A percentile compares a stretch with the other conserved stretches of the same genome.
Evolutionary conservation across 2,113 vertebrate genomes (phyloP).

Genomic region (Cryptotis parvus): DNA sequence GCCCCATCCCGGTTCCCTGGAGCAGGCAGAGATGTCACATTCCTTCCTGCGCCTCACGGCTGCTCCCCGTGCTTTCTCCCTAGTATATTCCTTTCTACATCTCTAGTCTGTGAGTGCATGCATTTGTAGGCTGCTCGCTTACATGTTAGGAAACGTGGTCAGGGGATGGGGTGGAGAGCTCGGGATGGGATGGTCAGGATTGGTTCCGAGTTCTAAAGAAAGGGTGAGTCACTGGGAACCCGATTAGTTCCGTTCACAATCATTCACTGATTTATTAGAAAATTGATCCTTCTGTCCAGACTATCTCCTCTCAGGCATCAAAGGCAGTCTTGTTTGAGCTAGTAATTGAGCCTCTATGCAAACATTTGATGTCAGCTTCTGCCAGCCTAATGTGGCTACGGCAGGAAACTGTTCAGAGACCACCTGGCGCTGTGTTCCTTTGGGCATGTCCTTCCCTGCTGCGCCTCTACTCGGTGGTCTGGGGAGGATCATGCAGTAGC

Average conservation of each 20-base stretch:
- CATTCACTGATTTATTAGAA: slow-evolving; percentile 54
- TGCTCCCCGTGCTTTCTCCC: background rate
- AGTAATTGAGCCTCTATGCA: background rate
- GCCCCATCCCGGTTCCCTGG: background rate
- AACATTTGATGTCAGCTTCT: background rate
- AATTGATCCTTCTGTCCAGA: slow-evolving; percentile 50
- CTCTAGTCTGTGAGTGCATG: background rate
- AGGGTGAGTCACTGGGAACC: background rate
- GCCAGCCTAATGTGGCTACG: background rate
- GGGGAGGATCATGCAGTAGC: background rate
- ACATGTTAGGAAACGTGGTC: background rate
- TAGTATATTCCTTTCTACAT: background rate
- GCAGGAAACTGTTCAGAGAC: background rate
- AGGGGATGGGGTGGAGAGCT: too few relatives aligned
- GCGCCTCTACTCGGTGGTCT: background rate
- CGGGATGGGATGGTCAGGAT: background rate
- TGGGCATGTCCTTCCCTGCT: background rate
- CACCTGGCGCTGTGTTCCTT: background rate
- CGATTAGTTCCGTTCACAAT: slow-evolving; percentile 32
- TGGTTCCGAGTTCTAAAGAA: background rate
- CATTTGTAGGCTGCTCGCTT: background rate
- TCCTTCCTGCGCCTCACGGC: slow-evolving; percentile 41
- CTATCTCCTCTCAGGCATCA: slow-evolving; percentile 19
- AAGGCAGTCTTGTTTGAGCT: slow-evolving; percentile 37
- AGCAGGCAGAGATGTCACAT: slow-evolving; percentile 26